phyloP scores from a whole-genome alignment of 92 coral and sea anemone species.

The Meandrina meandrites region DNA sequence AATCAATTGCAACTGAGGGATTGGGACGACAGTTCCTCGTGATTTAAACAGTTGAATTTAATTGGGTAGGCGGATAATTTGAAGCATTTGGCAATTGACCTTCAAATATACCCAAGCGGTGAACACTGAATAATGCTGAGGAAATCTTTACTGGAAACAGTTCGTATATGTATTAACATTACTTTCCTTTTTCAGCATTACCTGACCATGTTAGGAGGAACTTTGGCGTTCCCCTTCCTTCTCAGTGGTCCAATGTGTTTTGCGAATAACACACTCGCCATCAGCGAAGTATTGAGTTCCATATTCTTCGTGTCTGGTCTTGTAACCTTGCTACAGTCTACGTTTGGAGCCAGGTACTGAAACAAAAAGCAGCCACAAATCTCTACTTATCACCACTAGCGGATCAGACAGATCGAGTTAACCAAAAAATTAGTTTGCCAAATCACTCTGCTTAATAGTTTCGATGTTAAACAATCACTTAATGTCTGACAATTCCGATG shows the following conservation, averaged over 20 bases:
- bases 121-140: neutral
- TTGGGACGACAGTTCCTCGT: too few species aligned
- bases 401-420: neutral
- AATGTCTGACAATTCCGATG: too few species aligned
- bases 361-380: neutral
- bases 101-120: neutral
- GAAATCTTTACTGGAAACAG: too few species aligned
- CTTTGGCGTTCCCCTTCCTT: constrained; percentile 74
- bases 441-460: neutral
- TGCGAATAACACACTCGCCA: constrained; percentile 60
- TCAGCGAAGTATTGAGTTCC: constrained; percentile 79
- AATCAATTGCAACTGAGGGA: too few species aligned
- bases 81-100: too few species aligned
- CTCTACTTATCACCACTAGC: too few species aligned
- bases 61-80: too few species aligned
- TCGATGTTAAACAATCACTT: neutral
- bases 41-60: too few species aligned
- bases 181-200: constrained; percentile 65
- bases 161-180: neutral
- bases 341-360: constrained; percentile 71
- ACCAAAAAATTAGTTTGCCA: neutral
- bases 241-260: constrained; percentile 69
- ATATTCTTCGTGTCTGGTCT: constrained; percentile 80
- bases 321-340: constrained; percentile 73
- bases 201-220: constrained; percentile 82